Conservation (phyloP, 2,113 vertebrate species). For the Microtus richardsoni region DNA sequence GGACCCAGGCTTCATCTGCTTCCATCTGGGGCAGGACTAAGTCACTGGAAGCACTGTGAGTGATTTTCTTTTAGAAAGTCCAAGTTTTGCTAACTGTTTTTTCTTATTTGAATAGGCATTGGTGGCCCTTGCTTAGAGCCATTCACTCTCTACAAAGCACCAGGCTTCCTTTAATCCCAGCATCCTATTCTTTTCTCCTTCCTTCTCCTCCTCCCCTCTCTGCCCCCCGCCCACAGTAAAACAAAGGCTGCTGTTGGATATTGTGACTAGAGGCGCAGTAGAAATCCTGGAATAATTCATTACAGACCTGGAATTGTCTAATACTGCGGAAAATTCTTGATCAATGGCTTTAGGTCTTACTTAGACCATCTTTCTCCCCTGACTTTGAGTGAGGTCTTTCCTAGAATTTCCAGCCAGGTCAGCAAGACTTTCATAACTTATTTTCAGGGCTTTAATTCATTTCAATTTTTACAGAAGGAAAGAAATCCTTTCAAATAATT, state of each 20-base stretch:
- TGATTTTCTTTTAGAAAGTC: background rate
- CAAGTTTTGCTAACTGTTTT: background rate
- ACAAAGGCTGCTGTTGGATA: background rate
- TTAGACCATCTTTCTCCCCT: background rate
- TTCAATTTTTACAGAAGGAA: constrained; percentile 28
- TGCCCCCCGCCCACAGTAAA: background rate
- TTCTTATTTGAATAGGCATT: background rate
- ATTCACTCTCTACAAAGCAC: background rate
- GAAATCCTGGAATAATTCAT: constrained; percentile 5
- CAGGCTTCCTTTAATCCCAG: background rate
- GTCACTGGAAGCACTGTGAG: background rate
- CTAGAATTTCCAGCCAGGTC: constrained; percentile 34
- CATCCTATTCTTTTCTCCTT: background rate
- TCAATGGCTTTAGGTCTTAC: constrained; percentile 35
- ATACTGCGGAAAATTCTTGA: constrained; percentile 5
- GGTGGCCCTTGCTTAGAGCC: background rate
- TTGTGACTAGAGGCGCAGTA: background rate
- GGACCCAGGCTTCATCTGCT: background rate
- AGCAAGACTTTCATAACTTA: constrained; percentile 40
- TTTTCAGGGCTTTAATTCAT: constrained; percentile 52
- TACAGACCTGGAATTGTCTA: constrained; percentile 9
- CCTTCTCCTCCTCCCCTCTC: background rate
- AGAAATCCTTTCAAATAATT: constrained; percentile 26
- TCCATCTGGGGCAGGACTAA: background rate
- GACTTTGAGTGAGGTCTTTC: constrained; percentile 1